Evolutionary conservation across 2,888 invertebrate genomes (phyloP).

Genomic region (Drosophila longiperda): DNA sequence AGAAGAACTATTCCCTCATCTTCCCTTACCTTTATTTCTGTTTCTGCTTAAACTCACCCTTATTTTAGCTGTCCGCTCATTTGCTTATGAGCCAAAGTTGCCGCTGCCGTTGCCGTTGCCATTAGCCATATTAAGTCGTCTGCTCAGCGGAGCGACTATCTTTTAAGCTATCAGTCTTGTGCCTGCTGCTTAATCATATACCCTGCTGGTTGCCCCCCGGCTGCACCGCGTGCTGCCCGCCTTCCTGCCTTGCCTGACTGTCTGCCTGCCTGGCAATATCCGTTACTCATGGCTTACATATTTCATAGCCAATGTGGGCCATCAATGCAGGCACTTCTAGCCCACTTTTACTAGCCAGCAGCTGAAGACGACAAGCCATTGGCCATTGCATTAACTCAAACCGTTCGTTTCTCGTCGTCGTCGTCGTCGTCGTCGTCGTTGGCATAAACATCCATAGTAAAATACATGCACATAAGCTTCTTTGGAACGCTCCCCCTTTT

Average conservation of each 20-base stretch:
- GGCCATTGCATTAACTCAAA: conserved; percentile 73
- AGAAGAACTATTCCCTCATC: background rate
- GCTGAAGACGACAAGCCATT: conserved; percentile 36
- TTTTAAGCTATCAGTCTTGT: background rate
- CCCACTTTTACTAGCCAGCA: conserved; percentile 53
- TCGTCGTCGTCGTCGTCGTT: conserved; percentile 9
- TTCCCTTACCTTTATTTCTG: background rate
- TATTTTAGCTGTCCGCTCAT: conserved; percentile 20
- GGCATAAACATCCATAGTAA: conserved; percentile 60
- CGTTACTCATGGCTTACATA: conserved; percentile 44
- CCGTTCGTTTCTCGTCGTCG: conserved; percentile 13
- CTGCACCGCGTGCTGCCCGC: background rate
- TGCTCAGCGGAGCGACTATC: conserved; percentile 15
- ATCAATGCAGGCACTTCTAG: conserved; percentile 53
- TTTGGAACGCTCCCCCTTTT: conserved; percentile 2
- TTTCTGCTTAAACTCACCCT: background rate
- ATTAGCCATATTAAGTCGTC: conserved; percentile 47
- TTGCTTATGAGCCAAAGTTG: conserved; percentile 37
- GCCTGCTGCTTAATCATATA: conserved; percentile 41
- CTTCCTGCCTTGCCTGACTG: no score
- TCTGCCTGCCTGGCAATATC: conserved; percentile 14
- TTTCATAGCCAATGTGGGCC: conserved; percentile 36
- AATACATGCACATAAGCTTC: conserved; percentile 42
- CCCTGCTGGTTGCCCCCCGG: background rate
- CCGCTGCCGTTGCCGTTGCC: conserved; percentile 23